Evolutionary conservation across 2,113 vertebrate genomes (phyloP).

Genomic region (Syngnathus floridae): DNA sequence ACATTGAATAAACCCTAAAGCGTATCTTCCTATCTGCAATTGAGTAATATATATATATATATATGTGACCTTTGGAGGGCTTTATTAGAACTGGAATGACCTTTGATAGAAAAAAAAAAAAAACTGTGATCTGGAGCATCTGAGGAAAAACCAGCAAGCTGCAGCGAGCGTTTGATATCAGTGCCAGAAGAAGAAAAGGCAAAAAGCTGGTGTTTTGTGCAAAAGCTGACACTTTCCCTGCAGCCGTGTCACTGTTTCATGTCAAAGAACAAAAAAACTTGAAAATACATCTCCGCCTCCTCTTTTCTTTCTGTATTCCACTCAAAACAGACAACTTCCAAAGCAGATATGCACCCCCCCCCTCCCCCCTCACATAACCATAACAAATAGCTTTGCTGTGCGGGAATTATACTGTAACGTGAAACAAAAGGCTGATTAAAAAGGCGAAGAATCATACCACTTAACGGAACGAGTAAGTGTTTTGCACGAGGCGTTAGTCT

Average conservation of each 20-base stretch:
- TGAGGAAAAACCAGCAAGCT: conserved; percentile 11
- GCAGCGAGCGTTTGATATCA: conserved; percentile 46
- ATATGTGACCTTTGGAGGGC: background rate
- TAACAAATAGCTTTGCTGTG: conserved; percentile 19
- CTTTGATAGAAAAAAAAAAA: background rate
- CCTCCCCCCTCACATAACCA: background rate
- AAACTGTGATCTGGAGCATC: background rate
- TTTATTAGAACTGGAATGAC: background rate
- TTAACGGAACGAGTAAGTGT: conserved; percentile 46
- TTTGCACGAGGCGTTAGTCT: conserved; percentile 38
- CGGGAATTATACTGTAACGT: conserved; percentile 1
- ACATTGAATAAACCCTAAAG: too few relatives aligned
- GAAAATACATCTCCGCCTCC: conserved; percentile 39
- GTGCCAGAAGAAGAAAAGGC: conserved; percentile 51
- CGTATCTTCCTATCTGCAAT: background rate
- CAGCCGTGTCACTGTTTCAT: conserved; percentile 57
- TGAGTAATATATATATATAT: conserved; percentile 8
- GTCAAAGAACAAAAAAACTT: conserved; percentile 19
- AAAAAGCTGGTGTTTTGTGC: conserved; percentile 41
- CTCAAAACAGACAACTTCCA: conserved; percentile 11
- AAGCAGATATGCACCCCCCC: conserved; percentile 1
- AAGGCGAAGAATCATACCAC: conserved; percentile 23
- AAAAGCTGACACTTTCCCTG: conserved; percentile 49
- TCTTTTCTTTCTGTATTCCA: conserved; percentile 31
- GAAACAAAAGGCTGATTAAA: conserved; percentile 35